These are phyloP conservation scores for Microplitis demolitor DNA, from an alignment of 1,140 invertebrate genomes.

Conservation along the genomic window DNA sequence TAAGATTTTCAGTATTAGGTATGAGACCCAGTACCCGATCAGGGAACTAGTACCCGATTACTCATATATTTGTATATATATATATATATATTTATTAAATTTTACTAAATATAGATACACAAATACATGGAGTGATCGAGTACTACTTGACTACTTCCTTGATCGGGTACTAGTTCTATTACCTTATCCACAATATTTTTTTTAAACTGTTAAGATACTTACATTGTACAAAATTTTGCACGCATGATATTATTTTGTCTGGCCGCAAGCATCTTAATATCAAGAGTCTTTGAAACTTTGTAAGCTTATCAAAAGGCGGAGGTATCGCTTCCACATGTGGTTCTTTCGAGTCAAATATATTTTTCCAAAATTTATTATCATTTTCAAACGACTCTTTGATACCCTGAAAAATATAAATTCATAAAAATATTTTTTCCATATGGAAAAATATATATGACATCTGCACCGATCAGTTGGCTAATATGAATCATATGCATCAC, in stretches of 20 bases:
- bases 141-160: no score
- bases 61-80: no score
- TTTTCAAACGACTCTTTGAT: slow-evolving; percentile 66
- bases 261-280: slow-evolving; percentile 82
- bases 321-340: slow-evolving; percentile 75
- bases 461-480: no score
- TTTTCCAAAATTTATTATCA: slow-evolving; percentile 73
- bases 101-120: no score
- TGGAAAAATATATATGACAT: no score
- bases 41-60: no score
- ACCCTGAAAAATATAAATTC: slow-evolving; percentile 57
- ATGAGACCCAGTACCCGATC: no score
- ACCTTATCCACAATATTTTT: not conserved
- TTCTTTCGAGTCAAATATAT: slow-evolving; percentile 71
- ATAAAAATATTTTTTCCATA: no score
- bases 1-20: not conserved
- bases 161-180: no score
- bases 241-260: slow-evolving; percentile 86
- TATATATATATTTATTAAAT: no score
- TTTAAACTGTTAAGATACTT: slow-evolving; percentile 31
- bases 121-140: no score
- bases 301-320: slow-evolving; percentile 69
- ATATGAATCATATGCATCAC: no score
- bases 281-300: slow-evolving; percentile 76
- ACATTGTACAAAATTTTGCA: slow-evolving; percentile 79